phyloP scores from a whole-genome alignment of 2,888 invertebrate genomes.

The Diaprepes abbreviatus region DNA sequence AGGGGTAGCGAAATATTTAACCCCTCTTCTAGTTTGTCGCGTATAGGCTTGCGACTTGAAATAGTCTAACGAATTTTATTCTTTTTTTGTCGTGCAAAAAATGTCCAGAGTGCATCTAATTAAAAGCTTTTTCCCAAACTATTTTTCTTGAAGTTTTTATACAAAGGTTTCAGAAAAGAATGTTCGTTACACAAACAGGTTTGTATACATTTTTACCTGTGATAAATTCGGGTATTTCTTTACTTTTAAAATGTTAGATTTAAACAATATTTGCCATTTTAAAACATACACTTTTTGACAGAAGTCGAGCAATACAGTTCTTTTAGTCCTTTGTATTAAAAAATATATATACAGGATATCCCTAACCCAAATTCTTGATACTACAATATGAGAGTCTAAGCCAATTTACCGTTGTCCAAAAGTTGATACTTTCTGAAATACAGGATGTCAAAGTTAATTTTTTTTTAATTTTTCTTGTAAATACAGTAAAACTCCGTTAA shows the following conservation, averaged over 20 bases:
- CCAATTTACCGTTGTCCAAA: no score
- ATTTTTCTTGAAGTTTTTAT: not conserved
- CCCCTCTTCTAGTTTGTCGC: constrained; percentile 1
- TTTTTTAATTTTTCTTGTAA: not conserved
- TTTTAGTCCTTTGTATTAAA: no score
- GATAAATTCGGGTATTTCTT: no score
- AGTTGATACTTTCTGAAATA: no score
- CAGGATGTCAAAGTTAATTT: no score
- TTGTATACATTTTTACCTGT: not conserved
- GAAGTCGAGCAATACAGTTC: no score
- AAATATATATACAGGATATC: no score
- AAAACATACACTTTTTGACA: no score
- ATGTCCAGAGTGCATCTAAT: not conserved
- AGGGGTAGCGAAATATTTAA: constrained; percentile 16
- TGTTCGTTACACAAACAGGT: not conserved
- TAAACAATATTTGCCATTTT: no score
- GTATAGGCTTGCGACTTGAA: not conserved
- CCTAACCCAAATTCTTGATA: no score
- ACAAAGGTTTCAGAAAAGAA: not conserved
- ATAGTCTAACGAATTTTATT: constrained; percentile 12
- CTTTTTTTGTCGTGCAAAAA: constrained; percentile 7
- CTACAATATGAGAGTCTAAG: no score
- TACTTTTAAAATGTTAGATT: not conserved
- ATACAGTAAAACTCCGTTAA: not conserved
- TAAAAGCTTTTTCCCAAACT: not conserved